Evolutionary conservation across 1,140 invertebrate species (phyloP).

Genomic region (Eumeta japonica): DNA sequence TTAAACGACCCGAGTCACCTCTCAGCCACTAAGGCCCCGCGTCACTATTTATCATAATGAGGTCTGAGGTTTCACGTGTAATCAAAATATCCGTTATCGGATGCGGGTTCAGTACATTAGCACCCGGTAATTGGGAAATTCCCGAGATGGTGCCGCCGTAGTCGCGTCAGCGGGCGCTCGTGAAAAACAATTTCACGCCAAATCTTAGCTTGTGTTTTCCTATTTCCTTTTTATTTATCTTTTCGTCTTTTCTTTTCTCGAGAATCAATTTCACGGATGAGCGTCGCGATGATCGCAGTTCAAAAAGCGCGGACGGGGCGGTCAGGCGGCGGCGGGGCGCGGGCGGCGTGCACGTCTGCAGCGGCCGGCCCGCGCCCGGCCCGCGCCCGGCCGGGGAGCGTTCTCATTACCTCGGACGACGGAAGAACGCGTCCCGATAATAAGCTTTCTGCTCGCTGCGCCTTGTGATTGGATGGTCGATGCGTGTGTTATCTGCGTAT

Average conservation of each 20-base stretch:
- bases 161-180: slow-evolving; percentile 29
- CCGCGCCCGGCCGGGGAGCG: slow-evolving; percentile 8
- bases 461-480: slow-evolving; percentile 40
- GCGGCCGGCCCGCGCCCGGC: slow-evolving; percentile 1
- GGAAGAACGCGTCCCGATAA: slow-evolving; percentile 35
- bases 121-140: slow-evolving; percentile 55
- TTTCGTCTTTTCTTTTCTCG: slow-evolving; percentile 55
- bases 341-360: background rate
- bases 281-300: slow-evolving; percentile 53
- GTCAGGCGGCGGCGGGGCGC: background rate
- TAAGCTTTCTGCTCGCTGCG: slow-evolving; percentile 40
- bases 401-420: slow-evolving; percentile 28
- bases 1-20: no score
- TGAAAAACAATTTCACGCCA: slow-evolving; percentile 58
- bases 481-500: slow-evolving; percentile 40
- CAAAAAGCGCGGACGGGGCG: slow-evolving; percentile 27
- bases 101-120: slow-evolving; percentile 54
- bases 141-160: slow-evolving; percentile 34
- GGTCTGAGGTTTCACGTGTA: no score
- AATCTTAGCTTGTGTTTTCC: slow-evolving; percentile 57
- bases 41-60: no score
- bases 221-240: slow-evolving; percentile 59
- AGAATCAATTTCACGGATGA: slow-evolving; percentile 59
- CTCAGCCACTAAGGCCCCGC: no score
- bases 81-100: no score